These are phyloP conservation scores for Polietes domitor DNA, from an alignment of 2,888 invertebrate genomes.

Conservation along the genomic window DNA sequence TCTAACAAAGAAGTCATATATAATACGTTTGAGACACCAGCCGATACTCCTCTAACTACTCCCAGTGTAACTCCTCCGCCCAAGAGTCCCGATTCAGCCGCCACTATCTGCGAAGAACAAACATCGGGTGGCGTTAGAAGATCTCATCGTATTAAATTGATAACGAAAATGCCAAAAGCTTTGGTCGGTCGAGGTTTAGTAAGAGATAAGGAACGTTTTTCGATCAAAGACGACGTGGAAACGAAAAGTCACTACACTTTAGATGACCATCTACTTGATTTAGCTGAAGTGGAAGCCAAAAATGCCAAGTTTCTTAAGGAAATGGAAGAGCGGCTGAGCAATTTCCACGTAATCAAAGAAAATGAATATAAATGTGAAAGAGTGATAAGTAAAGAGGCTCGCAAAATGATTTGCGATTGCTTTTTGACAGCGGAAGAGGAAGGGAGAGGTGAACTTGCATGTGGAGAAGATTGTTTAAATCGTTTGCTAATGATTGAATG, in stretches of 20 bases:
- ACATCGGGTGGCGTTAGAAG: slow-evolving; percentile 83
- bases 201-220: slow-evolving; percentile 81
- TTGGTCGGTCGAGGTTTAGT: slow-evolving; percentile 85
- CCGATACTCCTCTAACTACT: slow-evolving; percentile 70
- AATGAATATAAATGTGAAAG: slow-evolving; percentile 93
- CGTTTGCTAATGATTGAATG: slow-evolving; percentile 99
- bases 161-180: slow-evolving; percentile 81
- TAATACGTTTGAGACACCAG: slow-evolving; percentile 72
- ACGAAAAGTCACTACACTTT: slow-evolving; percentile 78
- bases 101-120: slow-evolving; percentile 57
- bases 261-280: slow-evolving; percentile 76
- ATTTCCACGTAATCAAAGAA: slow-evolving; percentile 90
- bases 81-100: slow-evolving; percentile 66
- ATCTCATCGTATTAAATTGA: slow-evolving; percentile 89
- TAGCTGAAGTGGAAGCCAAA: slow-evolving; percentile 76
- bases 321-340: slow-evolving; percentile 84
- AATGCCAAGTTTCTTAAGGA: slow-evolving; percentile 79
- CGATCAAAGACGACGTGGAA: slow-evolving; percentile 76
- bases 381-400: slow-evolving; percentile 93
- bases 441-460: slow-evolving; percentile 90
- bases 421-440: slow-evolving; percentile 94
- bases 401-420: slow-evolving; percentile 97
- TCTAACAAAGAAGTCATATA: slow-evolving; percentile 1
- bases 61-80: slow-evolving; percentile 71
- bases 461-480: slow-evolving; percentile 98